Conservation (phyloP, 2,797 vertebrate genomes). For the Neostethus bicornis region DNA sequence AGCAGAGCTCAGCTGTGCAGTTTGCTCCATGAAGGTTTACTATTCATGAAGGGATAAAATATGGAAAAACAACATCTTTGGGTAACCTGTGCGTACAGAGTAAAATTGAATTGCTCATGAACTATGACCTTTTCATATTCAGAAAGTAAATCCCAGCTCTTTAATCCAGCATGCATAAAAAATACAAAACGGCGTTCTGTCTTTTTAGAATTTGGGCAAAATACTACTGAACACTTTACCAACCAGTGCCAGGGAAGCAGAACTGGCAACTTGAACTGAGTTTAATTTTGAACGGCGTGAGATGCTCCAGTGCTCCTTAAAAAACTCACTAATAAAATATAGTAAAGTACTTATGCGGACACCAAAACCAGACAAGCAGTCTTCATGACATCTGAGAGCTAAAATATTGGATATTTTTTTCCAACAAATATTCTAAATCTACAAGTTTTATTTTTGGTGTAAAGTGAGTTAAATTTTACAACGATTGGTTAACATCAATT, state of each 20-base stretch:
- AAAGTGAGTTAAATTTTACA: too few relatives aligned
- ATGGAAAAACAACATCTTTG: conserved; percentile 69
- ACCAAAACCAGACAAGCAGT: neutral
- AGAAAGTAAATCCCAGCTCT: conserved; percentile 46
- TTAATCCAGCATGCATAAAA: conserved; percentile 46
- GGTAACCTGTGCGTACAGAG: conserved; percentile 31
- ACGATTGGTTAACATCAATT: too few relatives aligned
- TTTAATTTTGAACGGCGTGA: conserved; percentile 56
- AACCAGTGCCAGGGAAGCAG: conserved; percentile 31
- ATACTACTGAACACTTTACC: conserved; percentile 54
- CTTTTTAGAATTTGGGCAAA: conserved; percentile 62
- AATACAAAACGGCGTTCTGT: conserved; percentile 53
- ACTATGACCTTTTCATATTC: conserved; percentile 47
- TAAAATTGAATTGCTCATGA: conserved; percentile 23
- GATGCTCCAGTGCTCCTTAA: conserved; percentile 46
- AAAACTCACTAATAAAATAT: conserved; percentile 50
- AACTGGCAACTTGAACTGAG: conserved; percentile 59
- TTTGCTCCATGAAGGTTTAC: conserved; percentile 44
- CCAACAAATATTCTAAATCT: conserved; percentile 4
- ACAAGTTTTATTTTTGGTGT: neutral
- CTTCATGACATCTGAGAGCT: conserved; percentile 13
- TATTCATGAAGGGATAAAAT: conserved; percentile 63
- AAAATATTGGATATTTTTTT: conserved; percentile 9
- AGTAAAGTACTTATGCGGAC: conserved; percentile 21
- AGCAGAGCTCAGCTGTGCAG: conserved; percentile 37